phyloP scores from a whole-genome alignment of 2,888 invertebrate species.

The Phanerotoma sp. region DNA sequence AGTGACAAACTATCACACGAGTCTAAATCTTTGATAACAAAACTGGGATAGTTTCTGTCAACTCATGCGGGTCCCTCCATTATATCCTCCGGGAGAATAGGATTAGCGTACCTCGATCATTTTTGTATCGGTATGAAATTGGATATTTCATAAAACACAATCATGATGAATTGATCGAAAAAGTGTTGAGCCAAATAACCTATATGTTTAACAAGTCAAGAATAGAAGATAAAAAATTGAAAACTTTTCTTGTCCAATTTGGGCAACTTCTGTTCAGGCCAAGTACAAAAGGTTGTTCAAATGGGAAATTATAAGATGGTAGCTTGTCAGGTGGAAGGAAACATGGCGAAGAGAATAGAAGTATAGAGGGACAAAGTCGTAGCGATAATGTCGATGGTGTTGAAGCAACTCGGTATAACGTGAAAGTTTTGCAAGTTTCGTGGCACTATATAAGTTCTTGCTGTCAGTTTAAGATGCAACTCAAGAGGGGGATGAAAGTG shows the following conservation, averaged over 20 bases:
- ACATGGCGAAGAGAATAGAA: neutral
- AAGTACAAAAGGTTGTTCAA: slow-evolving; percentile 4
- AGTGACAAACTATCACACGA: too few species aligned
- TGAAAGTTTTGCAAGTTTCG: slow-evolving; percentile 6
- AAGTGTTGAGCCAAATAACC: too few species aligned
- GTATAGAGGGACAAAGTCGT: slow-evolving; percentile 3
- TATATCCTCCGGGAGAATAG: too few species aligned
- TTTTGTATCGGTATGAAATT: too few species aligned
- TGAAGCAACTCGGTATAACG: neutral
- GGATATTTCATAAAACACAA: too few species aligned
- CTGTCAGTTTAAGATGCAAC: neutral
- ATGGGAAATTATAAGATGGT: slow-evolving; percentile 11
- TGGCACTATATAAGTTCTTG: neutral
- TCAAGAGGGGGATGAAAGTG: neutral
- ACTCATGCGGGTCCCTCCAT: too few species aligned
- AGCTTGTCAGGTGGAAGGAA: neutral
- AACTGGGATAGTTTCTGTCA: too few species aligned
- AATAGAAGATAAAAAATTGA: neutral
- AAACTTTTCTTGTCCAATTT: neutral
- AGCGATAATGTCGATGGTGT: slow-evolving; percentile 12
- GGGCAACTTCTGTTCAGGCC: neutral
- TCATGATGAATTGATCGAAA: too few species aligned
- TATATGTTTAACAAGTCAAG: too few species aligned
- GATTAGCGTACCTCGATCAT: too few species aligned
- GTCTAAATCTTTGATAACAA: too few species aligned